phyloP scores from a whole-genome alignment of 2,113 vertebrate genomes.

The Lophotis ruficrista region DNA sequence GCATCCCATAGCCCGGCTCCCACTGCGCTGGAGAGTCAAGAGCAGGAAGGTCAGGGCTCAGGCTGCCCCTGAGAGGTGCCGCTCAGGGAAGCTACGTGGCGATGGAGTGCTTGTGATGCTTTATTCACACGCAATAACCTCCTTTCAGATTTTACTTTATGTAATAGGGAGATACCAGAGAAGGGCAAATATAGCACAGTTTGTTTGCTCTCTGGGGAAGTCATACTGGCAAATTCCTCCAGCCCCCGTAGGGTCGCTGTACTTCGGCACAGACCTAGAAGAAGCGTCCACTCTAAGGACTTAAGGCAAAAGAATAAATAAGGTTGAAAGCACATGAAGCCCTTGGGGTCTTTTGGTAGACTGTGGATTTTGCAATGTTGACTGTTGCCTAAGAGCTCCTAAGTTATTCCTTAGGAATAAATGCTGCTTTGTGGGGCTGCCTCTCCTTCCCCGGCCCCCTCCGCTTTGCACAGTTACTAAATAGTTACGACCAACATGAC shows the following conservation, averaged over 20 bases:
- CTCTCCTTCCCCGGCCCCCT: not conserved
- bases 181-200: not conserved
- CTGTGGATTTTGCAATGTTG: constrained; percentile 42
- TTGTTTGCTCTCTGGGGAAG: constrained; percentile 2
- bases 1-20: not conserved
- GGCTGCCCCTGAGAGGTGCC: not conserved
- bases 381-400: constrained; percentile 54
- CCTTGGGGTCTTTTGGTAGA: constrained; percentile 36
- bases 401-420: constrained; percentile 24
- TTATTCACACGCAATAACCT: not conserved
- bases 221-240: constrained; percentile 9
- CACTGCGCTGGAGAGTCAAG: not conserved
- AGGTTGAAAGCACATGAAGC: constrained; percentile 34
- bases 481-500: not conserved
- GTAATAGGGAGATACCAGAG: not conserved
- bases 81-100: not conserved
- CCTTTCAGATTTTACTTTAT: not conserved
- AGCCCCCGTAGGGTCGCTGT: not conserved
- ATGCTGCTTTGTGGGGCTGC: not conserved
- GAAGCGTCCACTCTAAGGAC: constrained; percentile 17
- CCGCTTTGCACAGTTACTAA: not conserved
- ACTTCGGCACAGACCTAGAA: not conserved
- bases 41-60: not conserved
- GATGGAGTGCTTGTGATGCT: not conserved
- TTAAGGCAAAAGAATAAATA: constrained; percentile 51